phyloP scores from a whole-genome alignment of 2,113 vertebrate species.

The Hepsetus odoe region DNA sequence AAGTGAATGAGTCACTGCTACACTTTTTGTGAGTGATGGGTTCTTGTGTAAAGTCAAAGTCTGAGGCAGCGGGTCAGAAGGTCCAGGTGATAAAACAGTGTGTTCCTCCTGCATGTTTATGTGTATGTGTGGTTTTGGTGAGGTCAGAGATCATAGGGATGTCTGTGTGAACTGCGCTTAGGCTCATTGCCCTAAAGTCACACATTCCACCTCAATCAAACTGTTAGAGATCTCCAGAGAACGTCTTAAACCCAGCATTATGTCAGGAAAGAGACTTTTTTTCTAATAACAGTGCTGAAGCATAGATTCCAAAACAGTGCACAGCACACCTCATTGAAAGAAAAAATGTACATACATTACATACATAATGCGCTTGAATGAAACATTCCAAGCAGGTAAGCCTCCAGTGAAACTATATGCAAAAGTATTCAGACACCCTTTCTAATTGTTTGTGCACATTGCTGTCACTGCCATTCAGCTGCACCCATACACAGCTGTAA shows the following conservation, averaged over 20 bases:
- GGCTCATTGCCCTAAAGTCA: background rate
- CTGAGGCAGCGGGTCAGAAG: constrained; percentile 43
- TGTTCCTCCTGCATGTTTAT: constrained; percentile 7
- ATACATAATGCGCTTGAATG: background rate
- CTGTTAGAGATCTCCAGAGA: background rate
- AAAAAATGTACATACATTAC: background rate
- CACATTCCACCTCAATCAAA: background rate
- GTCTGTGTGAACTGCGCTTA: constrained; percentile 48
- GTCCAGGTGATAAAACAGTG: constrained; percentile 54
- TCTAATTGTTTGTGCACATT: too few relatives aligned
- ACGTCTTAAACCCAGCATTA: too few relatives aligned
- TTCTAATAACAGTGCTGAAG: background rate
- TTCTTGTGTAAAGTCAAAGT: constrained; percentile 44
- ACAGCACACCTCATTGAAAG: background rate
- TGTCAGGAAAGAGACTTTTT: background rate
- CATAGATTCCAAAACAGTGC: background rate
- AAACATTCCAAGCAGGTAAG: background rate
- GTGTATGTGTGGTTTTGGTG: constrained; percentile 49
- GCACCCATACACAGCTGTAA: background rate
- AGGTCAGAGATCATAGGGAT: constrained; percentile 60
- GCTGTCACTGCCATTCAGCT: background rate
- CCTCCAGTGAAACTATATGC: background rate
- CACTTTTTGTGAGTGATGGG: constrained; percentile 26
- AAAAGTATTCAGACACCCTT: background rate
- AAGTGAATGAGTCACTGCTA: background rate